These are phyloP conservation scores for Chloroceryle amazona DNA, from an alignment of 2,797 vertebrate species.

Conservation along the genomic window DNA sequence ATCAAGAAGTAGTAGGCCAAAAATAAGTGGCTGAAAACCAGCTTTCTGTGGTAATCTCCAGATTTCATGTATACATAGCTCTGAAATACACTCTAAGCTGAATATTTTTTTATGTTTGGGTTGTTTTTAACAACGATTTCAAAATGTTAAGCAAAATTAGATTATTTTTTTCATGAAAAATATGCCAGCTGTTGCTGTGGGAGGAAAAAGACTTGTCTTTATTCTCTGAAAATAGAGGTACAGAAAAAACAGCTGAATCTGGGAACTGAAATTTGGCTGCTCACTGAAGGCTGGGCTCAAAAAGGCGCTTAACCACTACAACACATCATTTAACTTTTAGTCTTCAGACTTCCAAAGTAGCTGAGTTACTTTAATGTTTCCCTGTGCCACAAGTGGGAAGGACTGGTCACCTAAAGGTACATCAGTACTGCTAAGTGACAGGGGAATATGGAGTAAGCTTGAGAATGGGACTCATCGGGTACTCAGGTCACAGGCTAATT, in stretches of 20 bases:
- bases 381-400: not conserved
- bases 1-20: not conserved
- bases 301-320: not conserved
- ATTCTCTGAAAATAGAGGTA: not conserved
- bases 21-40: not conserved
- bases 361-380: not conserved
- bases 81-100: not conserved
- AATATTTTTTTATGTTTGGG: not conserved
- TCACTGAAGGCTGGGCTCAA: not conserved
- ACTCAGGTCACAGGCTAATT: not conserved
- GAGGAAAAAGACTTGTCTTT: not conserved
- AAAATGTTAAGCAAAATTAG: not conserved
- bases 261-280: not conserved
- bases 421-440: not conserved
- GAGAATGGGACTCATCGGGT: rapidly evolving
- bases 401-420: not conserved
- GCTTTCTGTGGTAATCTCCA: not conserved
- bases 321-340: not conserved
- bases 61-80: not conserved
- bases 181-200: not conserved
- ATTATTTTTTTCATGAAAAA: not conserved
- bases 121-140: not conserved
- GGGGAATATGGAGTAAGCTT: not conserved
- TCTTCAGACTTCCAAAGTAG: not conserved
- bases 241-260: not conserved